Evolutionary conservation across 2,888 invertebrate genomes (phyloP).

Genomic region (Agelastica alni): DNA sequence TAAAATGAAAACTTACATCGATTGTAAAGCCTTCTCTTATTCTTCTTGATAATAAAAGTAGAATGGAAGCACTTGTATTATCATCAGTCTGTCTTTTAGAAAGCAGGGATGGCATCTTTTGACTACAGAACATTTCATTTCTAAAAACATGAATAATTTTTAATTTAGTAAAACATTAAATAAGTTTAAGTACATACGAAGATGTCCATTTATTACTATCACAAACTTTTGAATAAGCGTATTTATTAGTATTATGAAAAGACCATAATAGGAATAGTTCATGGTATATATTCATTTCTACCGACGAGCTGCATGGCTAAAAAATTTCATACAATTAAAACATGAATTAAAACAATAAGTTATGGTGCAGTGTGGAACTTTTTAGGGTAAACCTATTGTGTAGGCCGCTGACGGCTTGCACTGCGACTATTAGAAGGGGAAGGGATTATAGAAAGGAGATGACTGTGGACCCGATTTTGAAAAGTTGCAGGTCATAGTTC

Average conservation of each 20-base stretch:
- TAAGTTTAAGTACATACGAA: constrained; percentile 43
- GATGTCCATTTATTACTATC: constrained; percentile 43
- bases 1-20: constrained; percentile 54
- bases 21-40: constrained; percentile 77
- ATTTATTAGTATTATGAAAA: constrained; percentile 44
- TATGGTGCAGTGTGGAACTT: not conserved
- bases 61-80: constrained; percentile 65
- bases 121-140: constrained; percentile 63
- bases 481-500: too few species aligned
- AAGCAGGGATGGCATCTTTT: constrained; percentile 61
- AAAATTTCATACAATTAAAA: too few species aligned
- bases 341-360: not conserved
- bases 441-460: too few species aligned
- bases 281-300: constrained; percentile 53
- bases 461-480: too few species aligned
- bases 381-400: too few species aligned
- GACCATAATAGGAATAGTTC: constrained; percentile 49
- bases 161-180: too few species aligned
- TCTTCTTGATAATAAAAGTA: constrained; percentile 71
- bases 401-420: too few species aligned
- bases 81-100: constrained; percentile 68
- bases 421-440: too few species aligned
- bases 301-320: constrained; percentile 47
- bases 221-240: constrained; percentile 39
- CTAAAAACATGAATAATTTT: constrained; percentile 42